phyloP scores from a whole-genome alignment of 2,113 vertebrate species.

The Halichoerus grypus region DNA sequence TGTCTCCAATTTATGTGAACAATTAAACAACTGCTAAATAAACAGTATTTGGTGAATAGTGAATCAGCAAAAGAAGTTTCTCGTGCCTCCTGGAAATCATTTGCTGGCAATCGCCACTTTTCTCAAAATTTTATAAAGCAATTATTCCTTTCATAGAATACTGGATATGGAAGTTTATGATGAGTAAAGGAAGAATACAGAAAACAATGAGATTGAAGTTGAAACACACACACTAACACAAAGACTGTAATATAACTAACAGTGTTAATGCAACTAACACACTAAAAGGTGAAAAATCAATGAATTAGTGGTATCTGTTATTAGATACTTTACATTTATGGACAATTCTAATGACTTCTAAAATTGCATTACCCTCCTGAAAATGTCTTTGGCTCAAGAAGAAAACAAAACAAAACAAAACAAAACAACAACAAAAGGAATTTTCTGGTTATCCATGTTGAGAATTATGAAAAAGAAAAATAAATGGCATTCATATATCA shows the following conservation, averaged over 20 bases:
- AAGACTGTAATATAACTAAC: not conserved
- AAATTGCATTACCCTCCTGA: not conserved
- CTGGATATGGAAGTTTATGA: not conserved
- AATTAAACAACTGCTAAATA: slow-evolving; percentile 54
- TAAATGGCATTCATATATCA: not conserved
- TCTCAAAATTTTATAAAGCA: not conserved
- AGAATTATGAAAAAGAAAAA: not conserved
- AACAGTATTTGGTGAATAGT: not conserved
- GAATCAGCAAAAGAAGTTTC: not conserved
- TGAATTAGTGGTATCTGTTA: not conserved
- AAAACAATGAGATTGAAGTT: not conserved
- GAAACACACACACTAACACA: not conserved
- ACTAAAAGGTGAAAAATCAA: slow-evolving; percentile 16
- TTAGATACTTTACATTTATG: not conserved
- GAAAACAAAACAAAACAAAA: not conserved
- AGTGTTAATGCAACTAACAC: not conserved
- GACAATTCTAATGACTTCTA: not conserved
- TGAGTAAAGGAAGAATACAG: not conserved
- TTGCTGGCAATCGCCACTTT: not conserved
- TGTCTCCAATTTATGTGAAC: slow-evolving; percentile 37
- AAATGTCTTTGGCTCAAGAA: not conserved
- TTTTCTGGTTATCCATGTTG: not conserved
- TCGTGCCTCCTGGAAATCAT: not conserved
- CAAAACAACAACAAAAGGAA: not conserved
- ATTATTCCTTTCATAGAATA: not conserved